Evolutionary conservation across 2,113 vertebrate genomes (phyloP).

Genomic region (Raphicerus campestris): DNA sequence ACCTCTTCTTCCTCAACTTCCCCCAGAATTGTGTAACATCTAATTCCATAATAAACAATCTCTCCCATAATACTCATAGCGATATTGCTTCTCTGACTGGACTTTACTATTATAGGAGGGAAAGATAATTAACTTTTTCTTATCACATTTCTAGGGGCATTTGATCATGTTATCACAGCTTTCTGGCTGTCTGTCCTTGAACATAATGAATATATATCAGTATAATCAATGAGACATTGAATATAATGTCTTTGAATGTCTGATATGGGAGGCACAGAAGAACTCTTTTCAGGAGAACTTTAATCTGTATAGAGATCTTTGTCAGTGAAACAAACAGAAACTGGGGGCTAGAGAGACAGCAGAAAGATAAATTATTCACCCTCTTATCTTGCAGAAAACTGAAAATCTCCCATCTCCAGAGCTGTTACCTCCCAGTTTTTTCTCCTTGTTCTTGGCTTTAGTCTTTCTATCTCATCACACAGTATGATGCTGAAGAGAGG

Average conservation of each 20-base stretch:
- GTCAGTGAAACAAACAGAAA: not conserved
- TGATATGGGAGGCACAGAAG: not conserved
- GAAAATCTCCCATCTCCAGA: not conserved
- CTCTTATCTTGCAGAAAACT: not conserved
- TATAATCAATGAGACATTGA: not conserved
- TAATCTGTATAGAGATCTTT: not conserved
- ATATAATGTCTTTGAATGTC: not conserved
- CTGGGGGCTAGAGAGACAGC: not conserved
- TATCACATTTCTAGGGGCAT: not conserved
- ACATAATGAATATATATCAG: not conserved
- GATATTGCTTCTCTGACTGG: not conserved
- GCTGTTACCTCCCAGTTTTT: not conserved
- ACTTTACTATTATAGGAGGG: not conserved
- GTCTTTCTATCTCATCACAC: not conserved
- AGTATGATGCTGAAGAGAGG: not conserved
- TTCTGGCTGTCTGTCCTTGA: not conserved
- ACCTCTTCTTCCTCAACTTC: not conserved
- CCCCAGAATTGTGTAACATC: not conserved
- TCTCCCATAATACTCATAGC: not conserved
- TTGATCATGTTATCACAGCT: not conserved
- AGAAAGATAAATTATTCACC: not conserved
- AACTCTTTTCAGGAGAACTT: not conserved
- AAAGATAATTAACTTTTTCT: not conserved
- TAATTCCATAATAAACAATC: not conserved
- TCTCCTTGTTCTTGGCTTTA: not conserved